These are phyloP conservation scores for Lasioglossum albipes DNA, from an alignment of 1,140 invertebrate genomes.

Conservation along the genomic window DNA sequence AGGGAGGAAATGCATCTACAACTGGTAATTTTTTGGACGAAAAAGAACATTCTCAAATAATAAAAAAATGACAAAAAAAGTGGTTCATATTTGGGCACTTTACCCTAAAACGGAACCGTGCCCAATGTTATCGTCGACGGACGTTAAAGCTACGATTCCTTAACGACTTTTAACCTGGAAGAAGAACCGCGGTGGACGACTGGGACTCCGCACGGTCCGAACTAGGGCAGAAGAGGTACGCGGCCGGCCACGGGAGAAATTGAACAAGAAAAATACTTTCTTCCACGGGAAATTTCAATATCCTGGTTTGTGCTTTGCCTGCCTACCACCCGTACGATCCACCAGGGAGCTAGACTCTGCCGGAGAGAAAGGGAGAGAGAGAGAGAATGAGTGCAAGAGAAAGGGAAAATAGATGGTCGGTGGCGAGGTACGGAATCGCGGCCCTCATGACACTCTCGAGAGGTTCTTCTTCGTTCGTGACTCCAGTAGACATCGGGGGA, in stretches of 20 bases:
- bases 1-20: too few relatives aligned
- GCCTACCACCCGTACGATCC: slow-evolving; percentile 35
- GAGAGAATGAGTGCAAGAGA: background rate
- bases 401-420: background rate
- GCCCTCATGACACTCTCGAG: slow-evolving; percentile 63
- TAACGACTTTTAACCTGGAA: slow-evolving; percentile 29
- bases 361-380: too few relatives aligned
- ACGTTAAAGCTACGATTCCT: slow-evolving; percentile 21
- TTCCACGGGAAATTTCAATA: slow-evolving; percentile 66
- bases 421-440: slow-evolving; percentile 10
- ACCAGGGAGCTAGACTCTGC: slow-evolving; percentile 13
- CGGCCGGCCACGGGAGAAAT: slow-evolving; percentile 41
- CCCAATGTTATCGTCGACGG: slow-evolving; percentile 13
- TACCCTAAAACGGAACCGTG: slow-evolving; percentile 23
- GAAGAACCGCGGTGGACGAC: background rate
- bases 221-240: slow-evolving; percentile 10
- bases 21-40: too few relatives aligned
- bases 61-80: too few relatives aligned
- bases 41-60: too few relatives aligned
- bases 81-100: too few relatives aligned
- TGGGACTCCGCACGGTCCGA: slow-evolving; percentile 1
- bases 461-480: slow-evolving; percentile 63
- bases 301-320: slow-evolving; percentile 58
- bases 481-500: slow-evolving; percentile 64
- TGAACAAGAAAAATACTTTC: slow-evolving; percentile 64